phyloP scores from a whole-genome alignment of 2,797 vertebrate genomes.

The Pipistrellus kuhlii region DNA sequence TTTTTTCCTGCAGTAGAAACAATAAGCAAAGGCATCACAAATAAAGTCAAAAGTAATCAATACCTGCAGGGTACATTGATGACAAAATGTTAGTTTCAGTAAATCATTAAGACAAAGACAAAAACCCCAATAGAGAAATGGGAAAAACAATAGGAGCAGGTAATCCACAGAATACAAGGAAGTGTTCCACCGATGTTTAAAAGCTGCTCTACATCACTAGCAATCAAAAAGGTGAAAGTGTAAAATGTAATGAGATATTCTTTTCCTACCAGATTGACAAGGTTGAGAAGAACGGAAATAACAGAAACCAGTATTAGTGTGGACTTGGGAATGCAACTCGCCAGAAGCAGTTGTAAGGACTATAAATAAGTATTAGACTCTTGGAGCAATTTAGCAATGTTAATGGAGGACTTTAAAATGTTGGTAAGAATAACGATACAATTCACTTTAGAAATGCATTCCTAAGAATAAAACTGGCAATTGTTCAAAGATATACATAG shows the following conservation, averaged over 20 bases:
- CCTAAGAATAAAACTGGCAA: neutral
- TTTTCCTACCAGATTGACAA: neutral
- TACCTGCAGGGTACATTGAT: neutral
- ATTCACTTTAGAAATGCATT: neutral
- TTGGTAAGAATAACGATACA: neutral
- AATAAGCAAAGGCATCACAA: neutral
- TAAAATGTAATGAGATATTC: neutral
- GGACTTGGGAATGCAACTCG: neutral
- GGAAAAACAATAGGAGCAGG: neutral
- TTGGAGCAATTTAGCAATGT: neutral
- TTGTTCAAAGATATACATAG: neutral
- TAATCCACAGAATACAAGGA: neutral
- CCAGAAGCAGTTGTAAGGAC: neutral
- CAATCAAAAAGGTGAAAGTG: neutral
- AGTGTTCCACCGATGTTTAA: neutral
- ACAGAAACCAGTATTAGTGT: neutral
- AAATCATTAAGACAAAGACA: neutral
- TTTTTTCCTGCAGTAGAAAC: neutral
- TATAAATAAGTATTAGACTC: neutral
- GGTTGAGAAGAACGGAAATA: neutral
- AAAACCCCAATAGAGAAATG: neutral
- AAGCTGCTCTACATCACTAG: neutral
- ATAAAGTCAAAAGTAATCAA: neutral
- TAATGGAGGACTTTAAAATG: neutral
- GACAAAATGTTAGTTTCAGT: neutral